Conservation (phyloP, 2,113 vertebrate genomes). For the Amphilophus citrinellus region DNA sequence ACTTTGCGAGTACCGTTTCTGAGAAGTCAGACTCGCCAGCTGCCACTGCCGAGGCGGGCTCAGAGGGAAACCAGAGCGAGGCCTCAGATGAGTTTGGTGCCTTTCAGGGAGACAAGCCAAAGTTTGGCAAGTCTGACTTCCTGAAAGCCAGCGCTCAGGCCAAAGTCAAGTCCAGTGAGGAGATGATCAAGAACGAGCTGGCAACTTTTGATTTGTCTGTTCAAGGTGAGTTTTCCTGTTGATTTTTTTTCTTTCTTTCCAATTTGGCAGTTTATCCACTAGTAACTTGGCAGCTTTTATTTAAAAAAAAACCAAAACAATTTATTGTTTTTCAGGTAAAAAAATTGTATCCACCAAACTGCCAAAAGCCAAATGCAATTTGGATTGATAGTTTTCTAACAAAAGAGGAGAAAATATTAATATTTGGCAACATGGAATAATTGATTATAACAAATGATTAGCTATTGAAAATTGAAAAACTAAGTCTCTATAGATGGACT, state of each 20-base stretch:
- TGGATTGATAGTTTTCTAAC: neutral
- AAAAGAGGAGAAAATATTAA: neutral
- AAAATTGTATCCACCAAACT: neutral
- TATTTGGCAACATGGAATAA: neutral
- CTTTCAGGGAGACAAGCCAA: constrained; percentile 95
- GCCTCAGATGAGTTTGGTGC: constrained; percentile 89
- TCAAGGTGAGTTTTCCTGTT: constrained; percentile 87
- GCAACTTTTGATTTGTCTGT: constrained; percentile 97
- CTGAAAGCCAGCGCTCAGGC: constrained; percentile 92
- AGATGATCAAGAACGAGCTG: constrained; percentile 98
- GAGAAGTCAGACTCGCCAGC: constrained; percentile 74
- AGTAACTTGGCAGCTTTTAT: too few relatives aligned
- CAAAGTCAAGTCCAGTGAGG: constrained; percentile 97
- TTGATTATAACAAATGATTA: neutral
- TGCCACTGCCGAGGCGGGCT: constrained; percentile 28
- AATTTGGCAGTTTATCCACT: neutral
- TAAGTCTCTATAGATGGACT: too few relatives aligned
- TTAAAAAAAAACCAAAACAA: too few relatives aligned
- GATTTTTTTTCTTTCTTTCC: neutral
- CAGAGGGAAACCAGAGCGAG: constrained; percentile 75
- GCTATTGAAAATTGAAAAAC: neutral
- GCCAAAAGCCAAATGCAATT: neutral
- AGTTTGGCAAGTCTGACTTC: constrained; percentile 99
- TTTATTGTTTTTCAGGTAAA: neutral
- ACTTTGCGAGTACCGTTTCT: constrained; percentile 84